phyloP scores from a whole-genome alignment of 2,113 vertebrate species.

The Thamnaconus septentrionalis region DNA sequence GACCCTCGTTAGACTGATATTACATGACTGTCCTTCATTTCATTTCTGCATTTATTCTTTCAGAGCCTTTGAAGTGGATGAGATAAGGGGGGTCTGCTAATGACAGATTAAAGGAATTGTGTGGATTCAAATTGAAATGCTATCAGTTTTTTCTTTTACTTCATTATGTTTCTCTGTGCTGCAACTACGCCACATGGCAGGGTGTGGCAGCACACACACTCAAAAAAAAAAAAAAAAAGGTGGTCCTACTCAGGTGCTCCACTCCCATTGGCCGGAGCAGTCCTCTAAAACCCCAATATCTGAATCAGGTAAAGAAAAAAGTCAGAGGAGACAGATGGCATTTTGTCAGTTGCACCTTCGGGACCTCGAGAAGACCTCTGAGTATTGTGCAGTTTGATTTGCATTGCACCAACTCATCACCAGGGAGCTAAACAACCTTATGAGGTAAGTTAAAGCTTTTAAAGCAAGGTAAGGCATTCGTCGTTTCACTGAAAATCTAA shows the following conservation, averaged over 20 bases:
- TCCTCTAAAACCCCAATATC: slow-evolving; percentile 73
- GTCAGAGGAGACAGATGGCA: slow-evolving; percentile 51
- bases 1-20: slow-evolving; percentile 35
- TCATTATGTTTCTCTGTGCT: slow-evolving; percentile 3
- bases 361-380: not conserved
- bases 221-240: slow-evolving; percentile 35
- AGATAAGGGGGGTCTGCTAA: slow-evolving; percentile 5
- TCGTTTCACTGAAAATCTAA: slow-evolving; percentile 7
- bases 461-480: slow-evolving; percentile 28
- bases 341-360: slow-evolving; percentile 26
- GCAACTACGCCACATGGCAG: slow-evolving; percentile 40
- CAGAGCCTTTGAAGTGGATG: slow-evolving; percentile 21
- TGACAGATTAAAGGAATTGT: no score
- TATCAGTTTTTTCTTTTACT: not conserved
- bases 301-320: slow-evolving; percentile 75
- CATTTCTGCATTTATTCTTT: slow-evolving; percentile 17
- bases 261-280: slow-evolving; percentile 63
- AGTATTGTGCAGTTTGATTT: slow-evolving; percentile 12
- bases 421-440: slow-evolving; percentile 9
- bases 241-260: slow-evolving; percentile 48
- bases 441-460: slow-evolving; percentile 51
- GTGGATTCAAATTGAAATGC: no score
- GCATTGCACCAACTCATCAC: not conserved
- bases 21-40: slow-evolving; percentile 33
- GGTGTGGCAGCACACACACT: slow-evolving; percentile 65